A percentile compares a stretch with the other conserved stretches of the same genome.
These are phyloP conservation scores for Limulus polyphemus DNA, from an alignment of 2,888 invertebrate species.

Conservation along the genomic window DNA sequence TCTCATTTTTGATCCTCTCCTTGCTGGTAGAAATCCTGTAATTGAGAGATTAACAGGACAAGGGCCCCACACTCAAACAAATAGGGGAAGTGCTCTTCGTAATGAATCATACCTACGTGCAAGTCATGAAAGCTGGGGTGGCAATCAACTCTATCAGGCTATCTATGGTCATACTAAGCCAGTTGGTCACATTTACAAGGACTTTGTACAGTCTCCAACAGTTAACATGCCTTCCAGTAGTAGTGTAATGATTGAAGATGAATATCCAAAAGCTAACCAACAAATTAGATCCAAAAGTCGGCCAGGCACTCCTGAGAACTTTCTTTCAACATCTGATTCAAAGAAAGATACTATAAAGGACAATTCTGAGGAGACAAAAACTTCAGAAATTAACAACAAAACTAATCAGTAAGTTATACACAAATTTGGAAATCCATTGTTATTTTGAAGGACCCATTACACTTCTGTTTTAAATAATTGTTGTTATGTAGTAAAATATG, in stretches of 20 bases:
- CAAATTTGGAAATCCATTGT: no score
- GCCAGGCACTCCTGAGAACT: no score
- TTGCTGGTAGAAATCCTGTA: constrained; percentile 3
- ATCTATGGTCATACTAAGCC: not conserved
- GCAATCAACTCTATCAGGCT: not conserved
- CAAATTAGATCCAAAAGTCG: no score
- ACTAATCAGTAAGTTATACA: no score
- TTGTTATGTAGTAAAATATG: no score
- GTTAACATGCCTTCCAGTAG: constrained; percentile 25
- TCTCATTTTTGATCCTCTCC: constrained; percentile 2
- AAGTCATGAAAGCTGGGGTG: constrained; percentile 1
- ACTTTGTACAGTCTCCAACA: constrained; percentile 19
- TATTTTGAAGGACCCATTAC: no score
- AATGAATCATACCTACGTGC: constrained; percentile 1
- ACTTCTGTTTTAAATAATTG: no score
- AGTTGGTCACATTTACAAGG: no score
- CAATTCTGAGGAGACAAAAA: no score
- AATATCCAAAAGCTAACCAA: constrained; percentile 33
- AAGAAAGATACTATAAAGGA: no score
- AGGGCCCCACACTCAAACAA: not conserved
- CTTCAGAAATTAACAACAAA: no score
- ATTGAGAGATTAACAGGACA: constrained; percentile 10
- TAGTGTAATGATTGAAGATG: constrained; percentile 45
- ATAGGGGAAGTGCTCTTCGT: not conserved
- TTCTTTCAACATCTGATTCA: no score